These are phyloP conservation scores for Pygoscelis antarcticus DNA, from an alignment of 2,113 vertebrate genomes.

Conservation along the genomic window DNA sequence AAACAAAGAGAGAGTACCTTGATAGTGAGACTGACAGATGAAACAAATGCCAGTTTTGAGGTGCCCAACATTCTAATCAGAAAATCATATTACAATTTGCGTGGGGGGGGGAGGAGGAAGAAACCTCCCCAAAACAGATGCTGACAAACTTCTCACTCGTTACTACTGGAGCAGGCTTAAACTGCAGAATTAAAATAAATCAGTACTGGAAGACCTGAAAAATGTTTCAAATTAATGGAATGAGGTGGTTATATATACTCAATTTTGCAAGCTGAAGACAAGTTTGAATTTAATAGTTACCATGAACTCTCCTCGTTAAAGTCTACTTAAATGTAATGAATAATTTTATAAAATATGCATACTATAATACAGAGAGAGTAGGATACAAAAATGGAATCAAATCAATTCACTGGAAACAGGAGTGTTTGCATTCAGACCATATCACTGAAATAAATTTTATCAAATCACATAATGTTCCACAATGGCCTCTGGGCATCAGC, in stretches of 20 bases:
- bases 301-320: not conserved
- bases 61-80: not conserved
- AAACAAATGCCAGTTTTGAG: not conserved
- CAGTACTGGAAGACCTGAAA: not conserved
- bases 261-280: not conserved
- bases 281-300: not conserved
- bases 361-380: not conserved
- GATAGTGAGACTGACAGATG: rapidly evolving
- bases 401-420: not conserved
- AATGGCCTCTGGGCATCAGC: not conserved
- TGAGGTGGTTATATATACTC: not conserved
- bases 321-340: not conserved
- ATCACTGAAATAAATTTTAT: not conserved
- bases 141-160: not conserved
- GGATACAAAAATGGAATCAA: not conserved
- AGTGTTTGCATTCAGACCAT: not conserved
- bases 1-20: not conserved
- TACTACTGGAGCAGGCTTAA: not conserved
- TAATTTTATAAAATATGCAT: not conserved
- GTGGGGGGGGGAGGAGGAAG: too few species aligned
- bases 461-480: not conserved
- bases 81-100: not conserved
- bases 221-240: not conserved
- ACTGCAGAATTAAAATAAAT: not conserved
- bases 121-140: not conserved